Evolutionary conservation across 2,113 vertebrate species (phyloP).

Genomic region (Muntiacus reevesi): DNA sequence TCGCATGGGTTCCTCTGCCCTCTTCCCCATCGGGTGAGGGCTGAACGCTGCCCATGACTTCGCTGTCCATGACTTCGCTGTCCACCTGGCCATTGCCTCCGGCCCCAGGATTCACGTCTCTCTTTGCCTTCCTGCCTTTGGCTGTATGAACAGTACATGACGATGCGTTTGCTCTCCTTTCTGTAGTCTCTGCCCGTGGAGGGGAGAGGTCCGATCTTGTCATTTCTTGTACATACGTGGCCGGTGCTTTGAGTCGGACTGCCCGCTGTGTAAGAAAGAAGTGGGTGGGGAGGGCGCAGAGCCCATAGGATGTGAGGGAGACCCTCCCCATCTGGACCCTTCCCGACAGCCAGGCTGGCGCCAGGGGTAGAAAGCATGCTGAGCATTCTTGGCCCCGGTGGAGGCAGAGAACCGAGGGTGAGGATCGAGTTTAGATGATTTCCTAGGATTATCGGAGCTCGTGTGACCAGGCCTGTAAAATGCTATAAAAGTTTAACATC

Average conservation of each 20-base stretch:
- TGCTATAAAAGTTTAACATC: background rate
- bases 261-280: background rate
- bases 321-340: fast-evolving
- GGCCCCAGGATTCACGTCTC: fast-evolving
- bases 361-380: fast-evolving
- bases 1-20: fast-evolving
- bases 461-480: background rate
- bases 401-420: background rate
- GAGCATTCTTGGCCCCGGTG: background rate
- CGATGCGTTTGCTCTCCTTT: background rate
- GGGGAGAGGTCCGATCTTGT: background rate
- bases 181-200: background rate
- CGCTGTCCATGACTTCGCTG: fast-evolving
- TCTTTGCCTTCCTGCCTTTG: background rate
- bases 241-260: background rate
- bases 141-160: fast-evolving
- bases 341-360: background rate
- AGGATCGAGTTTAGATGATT: background rate
- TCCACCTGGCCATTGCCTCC: fast-evolving
- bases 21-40: too few relatives aligned
- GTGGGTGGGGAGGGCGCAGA: fast-evolving
- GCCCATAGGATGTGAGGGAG: fast-evolving
- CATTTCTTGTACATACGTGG: background rate
- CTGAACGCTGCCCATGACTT: background rate
- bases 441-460: background rate